A percentile compares a stretch with the other conserved stretches of the same genome.
phyloP scores from a whole-genome alignment of 2,113 vertebrate genomes.

The Tenebrosternarchus preto region DNA sequence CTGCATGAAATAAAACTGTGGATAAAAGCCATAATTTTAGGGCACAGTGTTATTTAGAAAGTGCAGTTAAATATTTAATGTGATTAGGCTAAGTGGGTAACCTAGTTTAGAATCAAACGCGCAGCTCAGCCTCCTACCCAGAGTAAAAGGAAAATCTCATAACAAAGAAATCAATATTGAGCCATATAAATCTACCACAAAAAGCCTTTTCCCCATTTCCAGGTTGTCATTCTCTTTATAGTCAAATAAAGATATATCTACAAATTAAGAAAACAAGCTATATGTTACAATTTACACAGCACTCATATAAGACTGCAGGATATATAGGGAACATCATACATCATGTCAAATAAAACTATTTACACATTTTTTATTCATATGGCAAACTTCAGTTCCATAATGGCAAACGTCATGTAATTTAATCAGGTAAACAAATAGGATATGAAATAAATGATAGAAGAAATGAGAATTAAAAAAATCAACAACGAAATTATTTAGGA shows the following conservation, averaged over 20 bases:
- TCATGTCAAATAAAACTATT: neutral
- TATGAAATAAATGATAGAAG: neutral
- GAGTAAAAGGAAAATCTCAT: conserved; percentile 17
- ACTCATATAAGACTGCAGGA: neutral
- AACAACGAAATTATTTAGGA: neutral
- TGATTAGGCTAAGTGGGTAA: conserved; percentile 60
- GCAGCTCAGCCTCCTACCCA: conserved; percentile 22
- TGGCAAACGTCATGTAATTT: neutral
- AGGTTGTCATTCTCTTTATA: neutral
- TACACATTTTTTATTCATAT: conserved; percentile 11
- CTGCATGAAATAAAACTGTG: conserved; percentile 39
- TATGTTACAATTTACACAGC: neutral
- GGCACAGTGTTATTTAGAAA: conserved; percentile 60
- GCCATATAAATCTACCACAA: neutral
- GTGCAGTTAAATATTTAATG: conserved; percentile 63
- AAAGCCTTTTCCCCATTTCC: neutral
- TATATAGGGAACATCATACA: neutral
- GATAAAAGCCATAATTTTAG: conserved; percentile 47
- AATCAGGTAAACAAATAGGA: conserved; percentile 34
- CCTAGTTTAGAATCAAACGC: conserved; percentile 54
- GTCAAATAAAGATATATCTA: too few species aligned
- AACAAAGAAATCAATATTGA: conserved; percentile 23
- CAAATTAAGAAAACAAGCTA: neutral
- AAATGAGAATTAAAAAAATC: neutral
- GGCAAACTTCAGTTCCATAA: neutral